Conservation (phyloP, 2,797 vertebrate species). For the Apogon hyalosoma region DNA sequence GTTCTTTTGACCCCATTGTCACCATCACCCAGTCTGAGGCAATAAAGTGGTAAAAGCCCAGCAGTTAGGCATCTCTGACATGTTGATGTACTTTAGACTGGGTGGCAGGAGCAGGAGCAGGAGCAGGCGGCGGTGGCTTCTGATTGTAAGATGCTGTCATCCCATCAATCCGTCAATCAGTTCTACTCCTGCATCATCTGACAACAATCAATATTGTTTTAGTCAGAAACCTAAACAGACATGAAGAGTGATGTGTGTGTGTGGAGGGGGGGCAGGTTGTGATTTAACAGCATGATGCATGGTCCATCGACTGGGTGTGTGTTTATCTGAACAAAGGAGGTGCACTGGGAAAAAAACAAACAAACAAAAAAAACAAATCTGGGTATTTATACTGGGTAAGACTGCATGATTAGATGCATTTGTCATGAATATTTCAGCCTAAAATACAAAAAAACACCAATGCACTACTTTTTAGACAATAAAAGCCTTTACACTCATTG, state of each 20-base stretch:
- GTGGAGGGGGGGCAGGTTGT: not conserved
- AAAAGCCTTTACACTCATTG: too few relatives aligned
- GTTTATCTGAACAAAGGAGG: slow-evolving; percentile 11
- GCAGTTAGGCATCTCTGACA: slow-evolving; percentile 59
- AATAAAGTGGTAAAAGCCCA: slow-evolving; percentile 62
- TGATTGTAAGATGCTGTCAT: slow-evolving; percentile 27
- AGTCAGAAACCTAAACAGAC: slow-evolving; percentile 37
- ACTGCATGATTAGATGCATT: too few relatives aligned
- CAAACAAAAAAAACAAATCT: too few relatives aligned
- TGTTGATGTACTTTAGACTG: slow-evolving; percentile 46
- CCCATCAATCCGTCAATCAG: slow-evolving; percentile 43
- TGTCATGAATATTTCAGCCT: too few relatives aligned
- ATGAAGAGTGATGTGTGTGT: slow-evolving; percentile 35
- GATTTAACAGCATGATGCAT: slow-evolving; percentile 10
- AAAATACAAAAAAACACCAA: too few relatives aligned
- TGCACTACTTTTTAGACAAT: too few relatives aligned
- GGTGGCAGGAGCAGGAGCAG: slow-evolving; percentile 40
- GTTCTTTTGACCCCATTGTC: slow-evolving; percentile 61
- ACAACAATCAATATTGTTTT: slow-evolving; percentile 36
- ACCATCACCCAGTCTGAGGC: slow-evolving; percentile 25
- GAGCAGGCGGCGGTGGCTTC: slow-evolving; percentile 28
- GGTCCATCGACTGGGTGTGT: not conserved
- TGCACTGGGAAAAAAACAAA: too few relatives aligned
- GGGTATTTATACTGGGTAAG: too few relatives aligned
- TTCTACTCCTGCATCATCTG: slow-evolving; percentile 10